Base-by-base conservation (phyloP, 2,797 vertebrate genomes). In the Gouania willdenowi region DNA sequence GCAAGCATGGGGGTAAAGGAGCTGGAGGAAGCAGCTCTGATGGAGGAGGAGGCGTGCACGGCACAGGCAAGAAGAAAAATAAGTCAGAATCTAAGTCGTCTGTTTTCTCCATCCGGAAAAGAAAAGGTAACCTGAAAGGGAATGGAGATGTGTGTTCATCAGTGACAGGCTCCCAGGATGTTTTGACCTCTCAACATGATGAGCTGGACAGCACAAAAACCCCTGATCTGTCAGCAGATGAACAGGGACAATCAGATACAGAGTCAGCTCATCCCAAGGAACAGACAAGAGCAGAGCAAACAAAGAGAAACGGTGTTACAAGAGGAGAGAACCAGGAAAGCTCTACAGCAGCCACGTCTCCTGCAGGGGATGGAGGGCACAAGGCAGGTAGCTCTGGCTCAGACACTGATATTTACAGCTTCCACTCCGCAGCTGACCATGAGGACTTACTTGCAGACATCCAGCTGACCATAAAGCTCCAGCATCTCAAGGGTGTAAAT, bases 361-460 rank as follows among this genome's bases (percentile, higher is more conserved):
- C 84, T 45, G 12, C 70, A 58, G 71, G 77, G 39, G 54, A 92
- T 83, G 89, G 89, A 84, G 84, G 85, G 79, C 79, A 91, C 82
- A 92, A 93, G 82, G 91, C 88, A 60, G 90, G 85, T 41, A 98
- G 95, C 70, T 98, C 95, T 0, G 94, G 94, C 19, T 99, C 95
- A 0, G 96, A 99, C 72, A 97, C 93, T 0, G 96, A 99, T 45
- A 93, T 98, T 70, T 98, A 97, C 77, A 99, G 96, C 87, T 98
- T 97, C 65, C 96, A 98, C 79, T 99, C 95, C 5, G 94, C 95
- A 0, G 83, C 94, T 0, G 95, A 98, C 74, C 93, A 97, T 16
- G 95, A 98, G 71, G 95, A 98, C 79, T 68, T 98, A 79, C 94
- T 98, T 2, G 94, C 93, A 2, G 95, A 98, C 78, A 98, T 98